Percentiles rank a stretch among this genome's conserved stretches.
Evolutionary conservation across 2,888 invertebrate genomes (phyloP).

Genomic region (Sylvicola cinctus): DNA sequence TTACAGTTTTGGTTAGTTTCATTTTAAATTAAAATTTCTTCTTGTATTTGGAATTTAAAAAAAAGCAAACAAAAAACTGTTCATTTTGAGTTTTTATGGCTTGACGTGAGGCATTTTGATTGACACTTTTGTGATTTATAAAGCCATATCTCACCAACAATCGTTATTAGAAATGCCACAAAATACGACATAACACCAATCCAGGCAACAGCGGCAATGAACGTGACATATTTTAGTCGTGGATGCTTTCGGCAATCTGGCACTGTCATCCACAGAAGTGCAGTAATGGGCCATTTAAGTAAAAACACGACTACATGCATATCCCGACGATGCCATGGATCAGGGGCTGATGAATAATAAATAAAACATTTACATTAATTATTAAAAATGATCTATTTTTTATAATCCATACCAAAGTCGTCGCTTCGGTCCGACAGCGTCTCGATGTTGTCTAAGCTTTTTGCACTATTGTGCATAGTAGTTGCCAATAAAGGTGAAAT

Average conservation of each 20-base stretch:
- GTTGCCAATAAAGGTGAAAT: conserved; percentile 22
- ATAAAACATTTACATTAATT: too few species aligned
- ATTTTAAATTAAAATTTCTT: conserved; percentile 2
- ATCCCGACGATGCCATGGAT: conserved; percentile 30
- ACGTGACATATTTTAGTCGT: conserved; percentile 43
- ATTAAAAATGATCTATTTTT: too few species aligned
- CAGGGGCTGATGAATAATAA: too few species aligned
- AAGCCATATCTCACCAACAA: conserved; percentile 56
- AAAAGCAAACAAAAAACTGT: conserved; percentile 1
- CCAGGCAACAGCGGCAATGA: conserved; percentile 64
- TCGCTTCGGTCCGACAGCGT: too few species aligned
- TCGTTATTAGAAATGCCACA: conserved; percentile 71
- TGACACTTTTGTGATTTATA: too few species aligned
- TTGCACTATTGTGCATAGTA: too few species aligned
- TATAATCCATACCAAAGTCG: too few species aligned
- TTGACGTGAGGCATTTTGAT: background rate
- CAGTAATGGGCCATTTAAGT: conserved; percentile 52
- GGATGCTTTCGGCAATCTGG: conserved; percentile 51
- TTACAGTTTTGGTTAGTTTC: conserved; percentile 3
- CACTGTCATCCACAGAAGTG: conserved; percentile 47
- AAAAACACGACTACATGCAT: conserved; percentile 37
- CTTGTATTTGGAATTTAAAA: conserved; percentile 1
- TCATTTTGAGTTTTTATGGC: conserved; percentile 1
- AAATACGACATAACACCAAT: conserved; percentile 61
- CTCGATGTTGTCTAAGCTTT: too few species aligned